Evolutionary conservation across 1,140 invertebrate genomes (phyloP).

Genomic region (Drosophila tristis): DNA sequence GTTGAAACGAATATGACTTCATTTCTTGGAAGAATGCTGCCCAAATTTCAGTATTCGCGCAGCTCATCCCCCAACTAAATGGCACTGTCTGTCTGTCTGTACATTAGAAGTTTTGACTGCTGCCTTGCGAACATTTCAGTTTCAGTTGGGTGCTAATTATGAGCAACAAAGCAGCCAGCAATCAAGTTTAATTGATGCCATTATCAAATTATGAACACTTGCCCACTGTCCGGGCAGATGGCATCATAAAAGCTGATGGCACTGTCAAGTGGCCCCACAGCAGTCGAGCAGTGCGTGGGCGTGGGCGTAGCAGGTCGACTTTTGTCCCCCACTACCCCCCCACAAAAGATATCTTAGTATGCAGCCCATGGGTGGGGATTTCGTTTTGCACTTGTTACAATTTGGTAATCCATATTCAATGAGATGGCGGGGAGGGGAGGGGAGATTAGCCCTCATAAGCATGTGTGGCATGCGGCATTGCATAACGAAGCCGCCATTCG

Average conservation of each 20-base stretch:
- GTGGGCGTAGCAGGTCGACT: slow-evolving; percentile 57
- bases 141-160: slow-evolving; percentile 77
- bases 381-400: slow-evolving; percentile 67
- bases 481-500: slow-evolving; percentile 53
- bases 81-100: slow-evolving; percentile 55
- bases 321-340: slow-evolving; percentile 6
- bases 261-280: slow-evolving; percentile 15
- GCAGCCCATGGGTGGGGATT: slow-evolving; percentile 34
- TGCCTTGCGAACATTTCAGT: slow-evolving; percentile 69
- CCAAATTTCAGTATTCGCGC: neutral
- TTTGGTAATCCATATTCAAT: slow-evolving; percentile 47
- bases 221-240: slow-evolving; percentile 42
- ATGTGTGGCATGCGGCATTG: slow-evolving; percentile 55
- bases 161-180: slow-evolving; percentile 45
- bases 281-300: slow-evolving; percentile 1
- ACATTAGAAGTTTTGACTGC: slow-evolving; percentile 60
- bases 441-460: slow-evolving; percentile 15
- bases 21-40: slow-evolving; percentile 40
- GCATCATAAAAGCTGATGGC: slow-evolving; percentile 68
- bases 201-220: slow-evolving; percentile 76
- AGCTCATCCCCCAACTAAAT: slow-evolving; percentile 53
- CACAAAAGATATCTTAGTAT: slow-evolving; percentile 44
- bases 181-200: slow-evolving; percentile 73
- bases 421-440: slow-evolving; percentile 18
- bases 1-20: slow-evolving; percentile 75